Conservation (phyloP, 2,113 vertebrate species). For the Rhinoderma darwinii region DNA sequence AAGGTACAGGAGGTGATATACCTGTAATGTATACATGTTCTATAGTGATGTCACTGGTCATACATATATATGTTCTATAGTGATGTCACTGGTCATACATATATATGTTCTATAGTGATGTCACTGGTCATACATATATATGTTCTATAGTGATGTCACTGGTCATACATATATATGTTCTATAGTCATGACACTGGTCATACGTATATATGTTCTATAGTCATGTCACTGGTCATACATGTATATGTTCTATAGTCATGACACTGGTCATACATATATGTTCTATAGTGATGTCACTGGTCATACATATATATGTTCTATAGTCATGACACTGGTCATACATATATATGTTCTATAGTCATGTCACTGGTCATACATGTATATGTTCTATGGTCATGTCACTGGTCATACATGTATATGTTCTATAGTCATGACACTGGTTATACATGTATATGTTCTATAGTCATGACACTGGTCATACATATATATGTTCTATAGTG, state of each 20-base stretch:
- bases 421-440: too few species aligned
- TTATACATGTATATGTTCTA: too few species aligned
- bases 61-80: neutral
- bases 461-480: too few species aligned
- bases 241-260: neutral
- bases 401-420: too few species aligned
- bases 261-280: neutral
- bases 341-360: neutral
- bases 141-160: neutral
- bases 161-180: neutral
- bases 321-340: neutral
- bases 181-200: neutral
- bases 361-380: neutral
- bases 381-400: too few species aligned
- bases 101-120: neutral
- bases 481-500: too few species aligned
- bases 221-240: neutral
- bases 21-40: neutral
- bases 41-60: neutral
- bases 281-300: neutral
- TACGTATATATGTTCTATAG: neutral
- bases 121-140: neutral
- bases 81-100: neutral
- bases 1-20: slow-evolving; percentile 64
- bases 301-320: too few species aligned